Evolutionary conservation across 2,888 invertebrate species (phyloP).

Genomic region (Pristionchus arcanus): DNA sequence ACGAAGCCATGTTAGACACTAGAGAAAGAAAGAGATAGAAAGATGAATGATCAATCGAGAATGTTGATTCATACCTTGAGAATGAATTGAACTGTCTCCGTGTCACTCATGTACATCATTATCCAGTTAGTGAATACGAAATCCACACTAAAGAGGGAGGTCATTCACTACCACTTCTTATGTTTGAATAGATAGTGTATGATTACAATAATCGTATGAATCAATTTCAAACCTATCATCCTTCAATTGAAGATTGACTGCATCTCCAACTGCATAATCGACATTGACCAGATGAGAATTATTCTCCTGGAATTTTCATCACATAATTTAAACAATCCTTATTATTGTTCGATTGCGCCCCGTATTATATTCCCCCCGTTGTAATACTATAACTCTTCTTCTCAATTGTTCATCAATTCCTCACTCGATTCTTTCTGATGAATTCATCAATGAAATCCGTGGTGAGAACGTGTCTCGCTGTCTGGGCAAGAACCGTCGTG

Average conservation of each 20-base stretch:
- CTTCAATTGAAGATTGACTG: slow-evolving; percentile 81
- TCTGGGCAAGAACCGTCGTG: slow-evolving; percentile 81
- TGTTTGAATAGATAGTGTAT: neutral
- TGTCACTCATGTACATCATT: slow-evolving; percentile 83
- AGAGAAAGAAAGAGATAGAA: neutral
- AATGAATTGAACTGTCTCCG: slow-evolving; percentile 76
- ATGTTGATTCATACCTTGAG: neutral
- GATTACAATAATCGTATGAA: neutral
- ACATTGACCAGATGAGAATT: slow-evolving; percentile 81
- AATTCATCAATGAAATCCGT: slow-evolving; percentile 83
- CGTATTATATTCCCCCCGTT: neutral
- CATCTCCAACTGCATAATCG: slow-evolving; percentile 81
- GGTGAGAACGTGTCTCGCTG: slow-evolving; percentile 81
- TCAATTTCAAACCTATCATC: slow-evolving; percentile 72
- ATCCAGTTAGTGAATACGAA: slow-evolving; percentile 84
- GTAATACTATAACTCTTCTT: neutral
- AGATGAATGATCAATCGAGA: neutral
- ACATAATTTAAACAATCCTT: neutral
- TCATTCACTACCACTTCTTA: neutral
- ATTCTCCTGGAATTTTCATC: slow-evolving; percentile 64
- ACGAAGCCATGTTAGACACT: slow-evolving; percentile 82
- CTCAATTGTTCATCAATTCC: neutral
- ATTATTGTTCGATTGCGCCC: neutral
- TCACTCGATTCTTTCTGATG: slow-evolving; percentile 80
- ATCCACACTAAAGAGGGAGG: slow-evolving; percentile 80